Evolutionary conservation across 2,888 invertebrate species (phyloP), one percentile per base, ranked within the genome.

Genomic region (Pseudolycoriella hygida): DNA sequence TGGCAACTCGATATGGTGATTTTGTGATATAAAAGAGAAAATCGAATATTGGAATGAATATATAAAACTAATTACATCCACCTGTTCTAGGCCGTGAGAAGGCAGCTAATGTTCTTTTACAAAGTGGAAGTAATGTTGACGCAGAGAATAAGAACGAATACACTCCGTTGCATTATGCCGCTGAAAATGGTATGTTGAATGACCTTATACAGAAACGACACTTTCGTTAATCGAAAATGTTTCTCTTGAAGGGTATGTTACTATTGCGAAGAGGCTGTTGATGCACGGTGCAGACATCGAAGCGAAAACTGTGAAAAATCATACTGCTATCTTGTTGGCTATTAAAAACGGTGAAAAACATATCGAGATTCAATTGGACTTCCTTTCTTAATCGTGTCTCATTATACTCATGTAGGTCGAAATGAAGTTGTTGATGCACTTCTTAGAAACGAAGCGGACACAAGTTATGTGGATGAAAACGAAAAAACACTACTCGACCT

Each of bases 271-370:
- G n/a, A 20, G 8, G 41, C n/a, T 41, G 25, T n/a, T 41, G 20
- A 20, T 19, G n/a, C 41, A 20, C 19, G 41, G 25, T 12, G 41
- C 41, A 14, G 3, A 4, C 6, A 20, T 41, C 19, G n/a, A 41
- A 19, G 41, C 41, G 2, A 20, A 20, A n/a, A 20, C 20, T 25
- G n/a, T 14, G 2, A 20, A 41, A 12, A 41, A 41, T 20, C n/a
- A 41, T 19, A 41, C 41, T 19, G 41, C 41, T 20, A n/a, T 41
- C 25, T 3, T n/a, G n/a, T 41, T 41, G n/a, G 41, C 41, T 20
- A n/a, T 41, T 41, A 2, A 41, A 41, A 41, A 41, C 19, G 41
- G 41, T 41, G 19, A 19, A n/a, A 2, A 41, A 20, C 25, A 25
- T 25, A 4, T 6, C 25, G 25, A 25, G 25, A 8, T 8, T 25